Conservation (phyloP, 2,113 vertebrate species). For the Notothenia coriiceps region DNA sequence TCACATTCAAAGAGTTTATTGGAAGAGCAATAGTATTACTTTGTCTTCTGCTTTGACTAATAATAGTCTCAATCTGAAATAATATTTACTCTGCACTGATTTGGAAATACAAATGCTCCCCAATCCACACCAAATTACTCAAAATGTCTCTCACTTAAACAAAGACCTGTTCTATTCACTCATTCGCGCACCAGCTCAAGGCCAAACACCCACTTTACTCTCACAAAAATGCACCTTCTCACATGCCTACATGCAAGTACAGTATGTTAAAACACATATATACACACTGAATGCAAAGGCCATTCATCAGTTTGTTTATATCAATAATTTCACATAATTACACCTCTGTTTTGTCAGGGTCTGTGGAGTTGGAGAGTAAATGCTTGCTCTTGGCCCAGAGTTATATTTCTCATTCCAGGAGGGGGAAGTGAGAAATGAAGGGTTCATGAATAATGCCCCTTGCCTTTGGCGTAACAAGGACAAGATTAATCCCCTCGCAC, state of each 20-base stretch:
- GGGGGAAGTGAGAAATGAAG: constrained; percentile 59
- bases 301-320: constrained; percentile 74
- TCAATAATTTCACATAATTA: constrained; percentile 80
- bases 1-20: constrained; percentile 60
- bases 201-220: constrained; percentile 15
- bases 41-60: constrained; percentile 30
- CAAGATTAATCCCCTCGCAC: constrained; percentile 79
- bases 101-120: constrained; percentile 28
- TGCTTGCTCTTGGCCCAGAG: constrained; percentile 64
- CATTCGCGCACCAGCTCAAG: constrained; percentile 28
- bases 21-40: constrained; percentile 48
- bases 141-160: constrained; percentile 36
- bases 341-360: constrained; percentile 72
- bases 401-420: constrained; percentile 66
- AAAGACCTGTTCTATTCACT: constrained; percentile 38
- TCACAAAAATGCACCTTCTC: constrained; percentile 9
- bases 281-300: constrained; percentile 27
- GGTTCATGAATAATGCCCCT: constrained; percentile 75
- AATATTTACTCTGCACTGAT: constrained; percentile 59
- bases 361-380: constrained; percentile 57
- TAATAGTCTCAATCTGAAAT: constrained; percentile 36
- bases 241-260: constrained; percentile 19
- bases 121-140: constrained; percentile 24
- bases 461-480: constrained; percentile 78
- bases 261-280: constrained; percentile 7